These are phyloP conservation scores for Xanthorhoe designata DNA, from an alignment of 2,888 invertebrate genomes.

Conservation along the genomic window DNA sequence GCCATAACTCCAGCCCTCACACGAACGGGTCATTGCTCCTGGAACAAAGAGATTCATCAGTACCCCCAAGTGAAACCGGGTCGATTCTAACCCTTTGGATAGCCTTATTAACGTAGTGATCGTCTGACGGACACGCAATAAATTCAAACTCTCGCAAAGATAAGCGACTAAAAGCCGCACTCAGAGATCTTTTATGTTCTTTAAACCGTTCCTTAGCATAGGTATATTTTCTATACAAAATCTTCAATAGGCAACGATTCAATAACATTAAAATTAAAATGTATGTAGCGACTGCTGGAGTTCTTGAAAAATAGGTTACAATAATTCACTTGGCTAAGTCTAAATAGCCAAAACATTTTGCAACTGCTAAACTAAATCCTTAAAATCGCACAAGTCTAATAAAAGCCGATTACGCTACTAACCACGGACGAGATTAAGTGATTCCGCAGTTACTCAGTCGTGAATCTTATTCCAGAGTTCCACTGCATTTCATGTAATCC, in stretches of 20 bases:
- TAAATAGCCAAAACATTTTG: constrained; percentile 15
- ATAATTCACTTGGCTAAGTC: neutral
- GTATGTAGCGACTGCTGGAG: too few relatives aligned
- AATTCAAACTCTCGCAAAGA: too few relatives aligned
- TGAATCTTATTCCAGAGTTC: constrained; percentile 29
- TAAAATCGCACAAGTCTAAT: constrained; percentile 27
- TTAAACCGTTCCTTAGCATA: too few relatives aligned
- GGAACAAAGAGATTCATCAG: constrained; percentile 69
- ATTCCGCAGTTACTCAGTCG: constrained; percentile 29
- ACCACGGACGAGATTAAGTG: constrained; percentile 30
- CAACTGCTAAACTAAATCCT: constrained; percentile 21
- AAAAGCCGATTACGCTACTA: constrained; percentile 36
- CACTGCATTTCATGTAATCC: constrained; percentile 21
- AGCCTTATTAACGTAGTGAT: neutral
- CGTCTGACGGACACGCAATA: too few relatives aligned
- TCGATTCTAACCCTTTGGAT: constrained; percentile 13
- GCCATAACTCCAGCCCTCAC: constrained; percentile 66
- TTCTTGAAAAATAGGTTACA: neutral
- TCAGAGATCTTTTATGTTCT: too few relatives aligned
- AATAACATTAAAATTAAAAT: too few relatives aligned
- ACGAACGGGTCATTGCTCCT: constrained; percentile 69
- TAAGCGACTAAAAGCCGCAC: too few relatives aligned
- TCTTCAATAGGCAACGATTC: too few relatives aligned
- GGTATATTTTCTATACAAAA: too few relatives aligned
- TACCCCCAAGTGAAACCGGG: constrained; percentile 53